Evolutionary conservation across 1,140 invertebrate genomes (phyloP).

Genomic region (Drosophila guanche): DNA sequence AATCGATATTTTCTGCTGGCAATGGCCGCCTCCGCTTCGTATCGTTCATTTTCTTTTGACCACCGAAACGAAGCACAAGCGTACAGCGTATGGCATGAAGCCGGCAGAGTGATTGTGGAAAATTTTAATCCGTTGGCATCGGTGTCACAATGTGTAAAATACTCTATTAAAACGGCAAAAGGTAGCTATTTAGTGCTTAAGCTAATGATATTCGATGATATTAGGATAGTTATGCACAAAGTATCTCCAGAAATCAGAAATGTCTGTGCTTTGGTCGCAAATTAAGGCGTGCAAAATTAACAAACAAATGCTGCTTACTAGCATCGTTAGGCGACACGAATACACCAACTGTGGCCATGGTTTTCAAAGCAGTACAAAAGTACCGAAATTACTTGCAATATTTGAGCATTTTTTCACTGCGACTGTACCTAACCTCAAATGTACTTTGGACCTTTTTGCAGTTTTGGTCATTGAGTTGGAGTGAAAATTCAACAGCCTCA

Average conservation of each 20-base stretch:
- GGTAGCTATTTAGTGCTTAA: constrained; percentile 37
- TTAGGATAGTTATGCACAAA: constrained; percentile 62
- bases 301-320: constrained; percentile 74
- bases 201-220: constrained; percentile 8
- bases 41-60: constrained; percentile 57
- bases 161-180: constrained; percentile 44
- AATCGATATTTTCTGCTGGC: constrained; percentile 1
- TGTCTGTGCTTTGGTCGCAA: constrained; percentile 83
- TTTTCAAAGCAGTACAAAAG: constrained; percentile 76
- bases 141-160: constrained; percentile 52
- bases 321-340: constrained; percentile 83
- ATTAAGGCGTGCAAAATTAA: constrained; percentile 77
- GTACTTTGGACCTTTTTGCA: constrained; percentile 26
- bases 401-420: background rate
- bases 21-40: background rate
- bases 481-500: constrained; percentile 14
- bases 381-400: background rate
- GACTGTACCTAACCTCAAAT: constrained; percentile 61
- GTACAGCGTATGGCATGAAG: constrained; percentile 29
- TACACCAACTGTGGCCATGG: constrained; percentile 79
- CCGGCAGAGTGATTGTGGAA: constrained; percentile 18
- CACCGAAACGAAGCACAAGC: constrained; percentile 38
- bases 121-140: constrained; percentile 56
- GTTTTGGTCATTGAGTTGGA: constrained; percentile 23
- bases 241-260: constrained; percentile 83